Percentiles rank a stretch among this genome's conserved stretches.
phyloP scores from a whole-genome alignment of 1,140 invertebrate species.

The Notospermus geniculatus region DNA sequence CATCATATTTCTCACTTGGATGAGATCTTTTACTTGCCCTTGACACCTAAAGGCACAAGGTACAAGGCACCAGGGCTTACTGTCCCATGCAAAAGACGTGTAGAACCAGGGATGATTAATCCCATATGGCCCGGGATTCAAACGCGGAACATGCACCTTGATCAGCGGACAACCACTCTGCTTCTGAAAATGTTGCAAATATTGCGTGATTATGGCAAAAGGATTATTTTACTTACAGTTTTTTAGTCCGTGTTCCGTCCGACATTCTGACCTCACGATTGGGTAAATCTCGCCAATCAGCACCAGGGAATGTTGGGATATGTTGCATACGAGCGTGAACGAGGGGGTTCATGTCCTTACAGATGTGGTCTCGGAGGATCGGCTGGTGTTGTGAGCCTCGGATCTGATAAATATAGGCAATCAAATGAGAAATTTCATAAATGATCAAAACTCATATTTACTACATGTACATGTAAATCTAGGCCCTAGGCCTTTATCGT shows the following conservation, averaged over 20 bases:
- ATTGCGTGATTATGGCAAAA: background rate
- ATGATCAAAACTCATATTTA: background rate
- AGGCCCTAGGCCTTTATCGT: too few relatives aligned
- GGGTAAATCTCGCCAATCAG: slow-evolving; percentile 85
- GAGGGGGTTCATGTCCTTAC: slow-evolving; percentile 79
- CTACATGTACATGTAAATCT: background rate
- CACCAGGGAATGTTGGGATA: slow-evolving; percentile 72
- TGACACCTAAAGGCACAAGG: too few relatives aligned
- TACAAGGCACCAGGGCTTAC: too few relatives aligned
- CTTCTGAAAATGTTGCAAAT: too few relatives aligned
- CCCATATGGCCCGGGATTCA: too few relatives aligned
- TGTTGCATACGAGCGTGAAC: slow-evolving; percentile 75
- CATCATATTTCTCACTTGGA: too few relatives aligned
- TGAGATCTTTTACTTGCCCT: too few relatives aligned
- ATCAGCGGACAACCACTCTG: too few relatives aligned
- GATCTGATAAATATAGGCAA: slow-evolving; percentile 56
- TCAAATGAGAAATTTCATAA: background rate
- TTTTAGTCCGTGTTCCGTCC: slow-evolving; percentile 68
- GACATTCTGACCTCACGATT: slow-evolving; percentile 71
- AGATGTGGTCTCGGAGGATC: slow-evolving; percentile 74
- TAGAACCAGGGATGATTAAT: too few relatives aligned
- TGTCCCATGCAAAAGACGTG: too few relatives aligned
- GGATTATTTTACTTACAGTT: slow-evolving; percentile 60
- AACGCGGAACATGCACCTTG: too few relatives aligned
- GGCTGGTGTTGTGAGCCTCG: slow-evolving; percentile 63